Base-by-base conservation (phyloP, 2,113 vertebrate genomes). In the Micronycteris hirsuta region DNA sequence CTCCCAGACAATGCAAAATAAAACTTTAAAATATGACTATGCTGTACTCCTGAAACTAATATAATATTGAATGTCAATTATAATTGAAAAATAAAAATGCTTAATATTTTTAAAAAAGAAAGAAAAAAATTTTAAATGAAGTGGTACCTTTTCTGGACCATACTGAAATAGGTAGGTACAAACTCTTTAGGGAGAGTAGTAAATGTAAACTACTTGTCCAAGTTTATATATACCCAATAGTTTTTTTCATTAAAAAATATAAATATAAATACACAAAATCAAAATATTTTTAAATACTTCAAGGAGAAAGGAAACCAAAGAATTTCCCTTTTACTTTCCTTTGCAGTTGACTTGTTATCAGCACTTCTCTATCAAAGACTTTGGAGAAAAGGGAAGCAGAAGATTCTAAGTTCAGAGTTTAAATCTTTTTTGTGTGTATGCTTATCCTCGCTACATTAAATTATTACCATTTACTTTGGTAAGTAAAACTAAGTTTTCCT, bases 1-100 rank as follows among this genome's bases (percentile, higher is more conserved):
- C 15, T 89, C 47, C 41, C 61, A 95, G 41, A 74, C 47, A 86
- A 95, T 22, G 19, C 9, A 95, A 96, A 95, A 87, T 61, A 71
- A 43, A 88, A 54, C 2, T 38, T 56, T 41, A 38, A 71, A 89
- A 58, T 82, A 61, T 5, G 15, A 43, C 26, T 41, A 61, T 61
- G 36, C 36, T 82, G 2, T 61, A 82, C 36, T 61, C 26, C 54
- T 82, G 26, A 82, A 82, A 82, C 36, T 82, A 82, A 61, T 31
- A 41, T 17, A 58, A 81, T 19, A 43, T 31, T 82, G 54, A 61
- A 82, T 43, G 5, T 61, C 54, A 43, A 61, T 17, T 82, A 41
- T 61, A 58, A 61, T 12, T 77, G 54, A 58, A 58, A 58, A 76
- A 33, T 43, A 43, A 43, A 28, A 43, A 24, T 80, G 16, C 56